Base-by-base conservation (phyloP, 2,888 invertebrate species). In the Gonocerus acuteangulatus region DNA sequence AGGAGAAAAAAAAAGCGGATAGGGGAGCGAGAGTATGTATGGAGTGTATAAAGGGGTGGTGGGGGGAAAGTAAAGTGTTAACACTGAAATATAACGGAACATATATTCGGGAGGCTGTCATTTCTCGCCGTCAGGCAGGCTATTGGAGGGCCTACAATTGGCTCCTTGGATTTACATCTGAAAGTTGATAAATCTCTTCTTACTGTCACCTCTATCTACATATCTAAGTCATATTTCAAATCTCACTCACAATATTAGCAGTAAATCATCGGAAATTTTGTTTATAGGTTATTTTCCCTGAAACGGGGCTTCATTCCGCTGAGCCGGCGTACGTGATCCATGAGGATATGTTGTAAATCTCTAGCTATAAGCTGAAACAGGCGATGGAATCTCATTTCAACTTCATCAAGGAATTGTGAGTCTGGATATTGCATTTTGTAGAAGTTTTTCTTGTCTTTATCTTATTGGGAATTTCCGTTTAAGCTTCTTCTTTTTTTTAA, bases 181-280 rank as follows among this genome's bases (percentile, higher is more conserved):
- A 65, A 65, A 65, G 60, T 62, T 65, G 62, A 65, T 65, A 65
- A 62, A 65, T 65, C 65, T 65, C 62, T 65, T 65, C 62, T 65
- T 65, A 62, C 62, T 64, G 61, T 64, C 64, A 60, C 59, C 64
- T 60, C 47, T 62, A 62, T 64, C 64, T 64, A 64, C 64, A 64
- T 64, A 64, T 45, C 36, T 59, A 60, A 64, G 60, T 65, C 60
- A 60, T 65, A 65, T 65, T 56, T 65, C 65, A 65, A 42, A 49
- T 62, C 58, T 63, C 65, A 63, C 65, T 63, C 62, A 65, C 65
- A 63, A 63, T 65, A 65, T 65, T 65, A 63, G 61, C 65, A 21
- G 62, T 65, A 65, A 65, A 65, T 65, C 65, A 65, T 62, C 61
- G 52, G 47, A 60, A 52, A 56, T 65, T 63, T 61, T 62, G 60